Evolutionary conservation across 2,888 invertebrate genomes (phyloP).

Genomic region (Coecobrya sp.): DNA sequence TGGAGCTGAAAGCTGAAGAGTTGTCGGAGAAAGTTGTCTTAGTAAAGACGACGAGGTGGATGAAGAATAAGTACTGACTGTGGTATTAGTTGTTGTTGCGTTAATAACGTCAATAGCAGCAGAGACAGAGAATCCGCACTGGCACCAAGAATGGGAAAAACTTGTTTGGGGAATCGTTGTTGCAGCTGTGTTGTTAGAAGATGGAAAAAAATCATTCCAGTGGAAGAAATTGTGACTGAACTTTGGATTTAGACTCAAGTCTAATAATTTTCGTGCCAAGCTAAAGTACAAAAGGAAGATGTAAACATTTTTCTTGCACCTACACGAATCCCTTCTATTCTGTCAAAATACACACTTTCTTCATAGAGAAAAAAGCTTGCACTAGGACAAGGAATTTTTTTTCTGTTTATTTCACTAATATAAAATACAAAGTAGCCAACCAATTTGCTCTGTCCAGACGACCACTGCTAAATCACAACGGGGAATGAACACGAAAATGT

Average conservation of each 20-base stretch:
- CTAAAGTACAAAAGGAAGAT: no score
- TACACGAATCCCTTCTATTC: no score
- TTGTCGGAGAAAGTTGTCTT: conserved; percentile 75
- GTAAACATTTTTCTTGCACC: no score
- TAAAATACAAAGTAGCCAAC: no score
- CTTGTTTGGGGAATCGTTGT: no score
- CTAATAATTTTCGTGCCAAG: no score
- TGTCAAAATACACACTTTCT: not conserved
- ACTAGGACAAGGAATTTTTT: no score
- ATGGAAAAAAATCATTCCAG: not conserved
- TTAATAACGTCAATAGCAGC: not conserved
- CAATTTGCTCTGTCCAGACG: not conserved
- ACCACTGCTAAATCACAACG: not conserved
- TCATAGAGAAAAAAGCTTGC: not conserved
- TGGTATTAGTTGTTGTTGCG: conserved; percentile 6
- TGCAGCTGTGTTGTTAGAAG: not conserved
- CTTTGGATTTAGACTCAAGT: no score
- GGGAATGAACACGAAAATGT: not conserved
- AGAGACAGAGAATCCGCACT: not conserved
- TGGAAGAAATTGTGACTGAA: not conserved
- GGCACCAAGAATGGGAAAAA: no score
- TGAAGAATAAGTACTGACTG: not conserved
- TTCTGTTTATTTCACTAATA: no score
- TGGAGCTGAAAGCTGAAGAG: conserved; percentile 78
- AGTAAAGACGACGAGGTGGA: not conserved